These are phyloP conservation scores for Tubiluchus corallicola DNA, from an alignment of 2,888 invertebrate species.

Conservation along the genomic window DNA sequence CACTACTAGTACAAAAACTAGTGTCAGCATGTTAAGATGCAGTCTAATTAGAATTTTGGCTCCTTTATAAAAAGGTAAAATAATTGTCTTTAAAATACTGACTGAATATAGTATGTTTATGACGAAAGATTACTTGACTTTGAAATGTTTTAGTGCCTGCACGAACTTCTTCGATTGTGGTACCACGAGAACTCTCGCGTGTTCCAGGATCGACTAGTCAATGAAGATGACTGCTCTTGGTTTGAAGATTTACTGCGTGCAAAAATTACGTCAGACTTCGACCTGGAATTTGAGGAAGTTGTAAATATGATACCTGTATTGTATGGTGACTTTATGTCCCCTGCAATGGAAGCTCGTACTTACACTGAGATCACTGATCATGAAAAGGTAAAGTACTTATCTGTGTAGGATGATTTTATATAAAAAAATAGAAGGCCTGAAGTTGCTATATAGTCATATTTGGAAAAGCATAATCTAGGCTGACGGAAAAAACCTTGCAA, in stretches of 20 bases:
- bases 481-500: no score
- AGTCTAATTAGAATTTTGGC: no score
- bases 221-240: slow-evolving; percentile 28
- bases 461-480: no score
- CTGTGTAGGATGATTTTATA: neutral
- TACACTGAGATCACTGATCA: slow-evolving; percentile 44
- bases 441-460: no score
- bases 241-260: slow-evolving; percentile 23
- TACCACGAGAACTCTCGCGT: slow-evolving; percentile 30
- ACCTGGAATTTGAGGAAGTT: slow-evolving; percentile 33
- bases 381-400: slow-evolving; percentile 34
- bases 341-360: slow-evolving; percentile 33
- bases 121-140: neutral
- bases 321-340: slow-evolving; percentile 43
- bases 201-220: slow-evolving; percentile 31
- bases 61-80: no score
- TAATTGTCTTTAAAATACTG: no score
- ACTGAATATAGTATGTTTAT: no score
- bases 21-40: no score
- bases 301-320: slow-evolving; percentile 38
- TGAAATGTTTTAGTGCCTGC: slow-evolving; percentile 17
- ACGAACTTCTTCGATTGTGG: slow-evolving; percentile 26
- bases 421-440: no score
- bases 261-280: slow-evolving; percentile 39
- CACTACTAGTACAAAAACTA: no score